Evolutionary conservation across 2,797 vertebrate genomes (phyloP).

Genomic region (Micropoecilia bifurca): DNA sequence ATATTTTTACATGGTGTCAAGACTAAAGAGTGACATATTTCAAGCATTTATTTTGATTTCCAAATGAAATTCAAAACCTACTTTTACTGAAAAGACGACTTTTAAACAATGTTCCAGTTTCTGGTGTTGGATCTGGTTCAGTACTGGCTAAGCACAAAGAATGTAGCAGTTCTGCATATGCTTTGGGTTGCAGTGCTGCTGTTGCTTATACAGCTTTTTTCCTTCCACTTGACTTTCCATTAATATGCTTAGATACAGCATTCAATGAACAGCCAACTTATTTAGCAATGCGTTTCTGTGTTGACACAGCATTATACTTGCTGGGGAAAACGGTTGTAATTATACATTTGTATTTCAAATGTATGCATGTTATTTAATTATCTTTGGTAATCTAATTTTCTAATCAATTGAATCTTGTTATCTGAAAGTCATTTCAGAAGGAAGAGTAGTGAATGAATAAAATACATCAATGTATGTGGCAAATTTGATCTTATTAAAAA

Average conservation of each 20-base stretch:
- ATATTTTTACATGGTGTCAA: neutral
- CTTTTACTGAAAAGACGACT: neutral
- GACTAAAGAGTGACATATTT: too few relatives aligned
- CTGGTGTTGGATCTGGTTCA: neutral
- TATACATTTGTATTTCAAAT: too few relatives aligned
- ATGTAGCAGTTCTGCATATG: neutral
- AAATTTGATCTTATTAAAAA: neutral
- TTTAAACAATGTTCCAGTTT: neutral
- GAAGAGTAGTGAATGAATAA: neutral
- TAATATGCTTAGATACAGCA: neutral
- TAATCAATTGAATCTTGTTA: neutral
- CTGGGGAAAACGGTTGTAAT: too few relatives aligned
- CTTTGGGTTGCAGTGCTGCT: neutral
- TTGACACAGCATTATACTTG: neutral
- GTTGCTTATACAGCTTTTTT: neutral
- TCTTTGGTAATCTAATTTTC: neutral
- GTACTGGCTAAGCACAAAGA: neutral
- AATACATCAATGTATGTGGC: neutral
- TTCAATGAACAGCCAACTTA: neutral
- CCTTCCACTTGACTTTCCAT: neutral
- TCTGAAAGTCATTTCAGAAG: neutral
- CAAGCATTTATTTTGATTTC: neutral
- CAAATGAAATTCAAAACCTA: neutral
- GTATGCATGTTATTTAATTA: too few relatives aligned
- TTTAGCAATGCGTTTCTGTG: neutral